Percentiles rank a stretch among this genome's conserved stretches.
phyloP scores from a whole-genome alignment of 2,888 invertebrate genomes.

The Cataglyphis cursor region DNA sequence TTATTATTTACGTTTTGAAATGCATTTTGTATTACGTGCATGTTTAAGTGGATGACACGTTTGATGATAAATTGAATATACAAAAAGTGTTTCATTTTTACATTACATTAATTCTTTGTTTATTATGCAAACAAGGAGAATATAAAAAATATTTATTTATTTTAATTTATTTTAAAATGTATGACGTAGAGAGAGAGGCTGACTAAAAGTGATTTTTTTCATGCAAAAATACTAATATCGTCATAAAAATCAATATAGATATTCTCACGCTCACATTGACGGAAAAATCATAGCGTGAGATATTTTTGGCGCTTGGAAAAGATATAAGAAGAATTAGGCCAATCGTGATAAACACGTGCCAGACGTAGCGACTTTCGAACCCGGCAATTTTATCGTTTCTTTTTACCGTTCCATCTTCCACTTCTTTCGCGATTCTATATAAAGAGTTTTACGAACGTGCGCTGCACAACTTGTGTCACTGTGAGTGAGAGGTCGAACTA shows the following conservation, averaged over 20 bases:
- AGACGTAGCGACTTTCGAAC: slow-evolving; percentile 5
- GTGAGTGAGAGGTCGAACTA: not conserved
- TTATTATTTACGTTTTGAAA: slow-evolving; percentile 13
- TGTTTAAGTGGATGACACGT: not conserved
- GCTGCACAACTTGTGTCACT: slow-evolving; percentile 3
- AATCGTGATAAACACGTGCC: slow-evolving; percentile 11
- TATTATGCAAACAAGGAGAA: not conserved
- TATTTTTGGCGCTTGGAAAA: slow-evolving; percentile 13
- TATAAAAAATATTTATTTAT: slow-evolving; percentile 16
- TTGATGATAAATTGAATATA: slow-evolving; percentile 1
- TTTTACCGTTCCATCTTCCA: slow-evolving; percentile 16
- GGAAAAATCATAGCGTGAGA: slow-evolving; percentile 1
- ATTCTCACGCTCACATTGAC: not conserved
- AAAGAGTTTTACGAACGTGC: not conserved
- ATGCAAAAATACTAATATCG: not conserved
- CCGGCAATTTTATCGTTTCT: slow-evolving; percentile 1
- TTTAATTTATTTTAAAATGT: not conserved
- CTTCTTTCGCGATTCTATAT: slow-evolving; percentile 18
- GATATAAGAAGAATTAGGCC: slow-evolving; percentile 20
- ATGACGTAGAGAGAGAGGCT: too few relatives aligned
- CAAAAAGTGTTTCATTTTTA: not conserved
- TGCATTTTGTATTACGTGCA: not conserved
- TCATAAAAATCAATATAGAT: not conserved
- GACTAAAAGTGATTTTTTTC: not conserved
- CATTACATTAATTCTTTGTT: not conserved